These are phyloP conservation scores for Neosilurus mollespiculum DNA, from an alignment of 2,797 vertebrate genomes.

Conservation along the genomic window DNA sequence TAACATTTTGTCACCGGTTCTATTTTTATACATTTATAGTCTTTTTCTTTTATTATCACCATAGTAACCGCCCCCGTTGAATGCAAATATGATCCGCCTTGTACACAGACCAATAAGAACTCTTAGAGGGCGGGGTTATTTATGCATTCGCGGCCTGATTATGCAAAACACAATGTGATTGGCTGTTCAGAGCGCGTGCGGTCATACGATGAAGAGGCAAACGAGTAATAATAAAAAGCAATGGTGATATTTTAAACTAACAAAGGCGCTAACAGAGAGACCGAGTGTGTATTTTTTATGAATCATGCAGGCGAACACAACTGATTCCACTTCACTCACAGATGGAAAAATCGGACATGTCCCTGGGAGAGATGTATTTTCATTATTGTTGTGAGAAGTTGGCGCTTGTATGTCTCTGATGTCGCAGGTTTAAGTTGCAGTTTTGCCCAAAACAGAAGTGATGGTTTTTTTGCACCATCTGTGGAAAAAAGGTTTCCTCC, in stretches of 20 bases:
- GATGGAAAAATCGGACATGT: neutral
- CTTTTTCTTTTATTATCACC: neutral
- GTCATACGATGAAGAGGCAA: neutral
- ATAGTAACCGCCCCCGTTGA: slow-evolving; percentile 44
- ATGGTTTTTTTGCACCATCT: no score
- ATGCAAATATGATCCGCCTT: slow-evolving; percentile 44
- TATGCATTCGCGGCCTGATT: slow-evolving; percentile 41
- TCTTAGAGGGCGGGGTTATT: slow-evolving; percentile 63
- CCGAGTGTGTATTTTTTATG: neutral
- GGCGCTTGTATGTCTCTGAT: no score
- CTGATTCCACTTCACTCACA: neutral
- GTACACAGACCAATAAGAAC: slow-evolving; percentile 49
- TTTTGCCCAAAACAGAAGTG: no score
- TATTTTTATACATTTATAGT: neutral
- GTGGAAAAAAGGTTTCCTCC: no score
- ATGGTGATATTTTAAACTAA: neutral
- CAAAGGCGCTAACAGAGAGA: neutral
- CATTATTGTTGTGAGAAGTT: no score
- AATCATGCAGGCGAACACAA: neutral
- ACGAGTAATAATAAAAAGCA: neutral
- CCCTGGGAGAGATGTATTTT: neutral
- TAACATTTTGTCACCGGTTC: neutral
- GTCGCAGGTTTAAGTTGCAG: no score
- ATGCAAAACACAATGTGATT: slow-evolving; percentile 57
- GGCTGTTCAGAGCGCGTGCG: slow-evolving; percentile 45